phyloP scores from a whole-genome alignment of 2,888 invertebrate genomes.

The Nomada goodeniana region DNA sequence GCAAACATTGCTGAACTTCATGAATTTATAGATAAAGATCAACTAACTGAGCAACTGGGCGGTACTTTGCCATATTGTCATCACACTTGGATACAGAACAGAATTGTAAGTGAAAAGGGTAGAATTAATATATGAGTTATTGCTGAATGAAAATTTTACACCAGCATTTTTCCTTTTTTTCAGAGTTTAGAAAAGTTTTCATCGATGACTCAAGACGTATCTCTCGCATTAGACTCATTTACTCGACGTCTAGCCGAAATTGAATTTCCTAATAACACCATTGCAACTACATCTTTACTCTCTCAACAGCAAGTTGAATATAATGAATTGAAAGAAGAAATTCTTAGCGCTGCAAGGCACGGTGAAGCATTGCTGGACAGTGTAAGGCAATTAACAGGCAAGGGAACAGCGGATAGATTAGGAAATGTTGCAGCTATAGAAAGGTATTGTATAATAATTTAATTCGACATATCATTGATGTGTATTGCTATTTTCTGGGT shows the following conservation, averaged over 20 bases:
- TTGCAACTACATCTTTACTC: slow-evolving; percentile 94
- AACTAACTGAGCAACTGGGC: slow-evolving; percentile 95
- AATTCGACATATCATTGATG: not conserved
- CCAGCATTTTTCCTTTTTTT: slow-evolving; percentile 58
- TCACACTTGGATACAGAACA: slow-evolving; percentile 98
- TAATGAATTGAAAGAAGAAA: slow-evolving; percentile 91
- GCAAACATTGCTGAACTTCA: slow-evolving; percentile 94
- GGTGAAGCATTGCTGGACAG: slow-evolving; percentile 94
- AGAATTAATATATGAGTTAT: not conserved
- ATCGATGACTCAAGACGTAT: slow-evolving; percentile 95
- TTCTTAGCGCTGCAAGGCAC: slow-evolving; percentile 93
- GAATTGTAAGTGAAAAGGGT: slow-evolving; percentile 89
- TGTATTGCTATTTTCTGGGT: not conserved
- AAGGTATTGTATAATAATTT: slow-evolving; percentile 86
- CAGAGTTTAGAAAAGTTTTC: slow-evolving; percentile 98
- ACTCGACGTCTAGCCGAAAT: slow-evolving; percentile 95
- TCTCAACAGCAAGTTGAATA: slow-evolving; percentile 92
- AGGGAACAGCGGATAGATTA: slow-evolving; percentile 88
- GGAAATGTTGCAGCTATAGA: slow-evolving; percentile 97
- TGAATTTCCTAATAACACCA: slow-evolving; percentile 97
- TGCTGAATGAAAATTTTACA: not conserved
- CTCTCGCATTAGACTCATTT: slow-evolving; percentile 93
- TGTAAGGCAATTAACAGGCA: slow-evolving; percentile 87
- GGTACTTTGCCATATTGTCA: slow-evolving; percentile 96
- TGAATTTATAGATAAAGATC: slow-evolving; percentile 92